A percentile compares a stretch with the other conserved stretches of the same genome.
Evolutionary conservation across 2,113 vertebrate genomes (phyloP).

Genomic region (Hippocampus zosterae): DNA sequence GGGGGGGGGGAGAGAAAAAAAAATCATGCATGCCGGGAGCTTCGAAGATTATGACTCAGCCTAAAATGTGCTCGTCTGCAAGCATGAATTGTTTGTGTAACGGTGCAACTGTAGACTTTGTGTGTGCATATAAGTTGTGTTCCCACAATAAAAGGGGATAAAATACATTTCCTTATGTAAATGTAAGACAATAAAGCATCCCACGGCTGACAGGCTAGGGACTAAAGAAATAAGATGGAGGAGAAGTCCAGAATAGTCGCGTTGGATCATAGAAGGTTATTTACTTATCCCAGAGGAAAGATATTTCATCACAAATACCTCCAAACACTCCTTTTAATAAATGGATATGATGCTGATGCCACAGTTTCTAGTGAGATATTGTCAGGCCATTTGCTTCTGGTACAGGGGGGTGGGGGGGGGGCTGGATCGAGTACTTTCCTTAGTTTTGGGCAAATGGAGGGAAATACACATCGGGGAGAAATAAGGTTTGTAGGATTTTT

Average conservation of each 20-base stretch:
- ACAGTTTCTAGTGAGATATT: not conserved
- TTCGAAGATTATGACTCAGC: constrained; percentile 43
- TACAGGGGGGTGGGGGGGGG: no score
- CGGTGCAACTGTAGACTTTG: constrained; percentile 11
- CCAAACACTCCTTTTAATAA: not conserved
- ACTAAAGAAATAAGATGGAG: not conserved
- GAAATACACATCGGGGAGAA: no score
- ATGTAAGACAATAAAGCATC: constrained; percentile 28
- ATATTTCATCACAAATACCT: not conserved
- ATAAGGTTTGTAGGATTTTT: no score
- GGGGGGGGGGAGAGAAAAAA: not conserved
- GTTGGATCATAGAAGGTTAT: not conserved
- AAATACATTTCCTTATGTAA: constrained; percentile 38
- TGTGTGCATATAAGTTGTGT: constrained; percentile 19
- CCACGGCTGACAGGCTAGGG: constrained; percentile 13
- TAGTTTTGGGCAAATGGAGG: no score
- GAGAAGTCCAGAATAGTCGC: not conserved
- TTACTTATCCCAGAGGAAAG: constrained; percentile 1
- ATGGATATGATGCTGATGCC: not conserved
- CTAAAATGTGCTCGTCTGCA: constrained; percentile 31
- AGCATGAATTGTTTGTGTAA: constrained; percentile 19
- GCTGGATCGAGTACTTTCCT: not conserved
- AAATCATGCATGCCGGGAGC: constrained; percentile 25
- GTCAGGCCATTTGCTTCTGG: not conserved
- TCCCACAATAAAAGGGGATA: constrained; percentile 17